Base-by-base conservation (phyloP, 2,888 invertebrate species). In the Imbricaverruca yamaguchii region DNA sequence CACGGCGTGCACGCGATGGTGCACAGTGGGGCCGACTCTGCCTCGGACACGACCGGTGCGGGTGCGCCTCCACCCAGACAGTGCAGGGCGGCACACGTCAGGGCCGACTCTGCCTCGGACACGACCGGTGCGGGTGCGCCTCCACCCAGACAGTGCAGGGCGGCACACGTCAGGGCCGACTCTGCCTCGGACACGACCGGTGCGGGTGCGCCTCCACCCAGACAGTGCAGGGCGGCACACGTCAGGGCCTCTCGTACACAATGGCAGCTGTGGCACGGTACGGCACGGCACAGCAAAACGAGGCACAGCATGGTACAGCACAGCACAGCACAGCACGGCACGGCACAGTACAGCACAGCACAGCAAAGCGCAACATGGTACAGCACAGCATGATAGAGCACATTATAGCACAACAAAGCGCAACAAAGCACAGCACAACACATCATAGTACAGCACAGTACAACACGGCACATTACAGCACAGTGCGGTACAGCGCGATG, bases 291-390 rank as follows among this genome's bases (percentile, higher is more conserved):
- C 39, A 80, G 63, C 55, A 80, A 56, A 80, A 25, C 67, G 63
- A 15, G 23, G 6, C 25, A 11, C 23, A 63, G 61, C 55, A 57
- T 13, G 25, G 57, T 2, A 80, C 55, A 80, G 55, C 80, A 80
- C 9, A 56, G 80, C 25, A 80, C 55, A 56, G 13, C 53, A 80
- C 53, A 56, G 15, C 9, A 80, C 21, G 63, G 65, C 12, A 63
- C 39, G 61, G 65, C 59, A 63, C 15, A 80, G 59, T 55, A 80
- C 65, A 63, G 25, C 55, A 63, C 56, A 80, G 53, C 55, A 80
- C n/a, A 12, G 53, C 80, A 80, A 4, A 80, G 63, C 67, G 63
- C 61, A 63, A 23, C 59, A 74, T 1, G 7, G 53, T 8, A 15
- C 53, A 39, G 53, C 10, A 69, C 13, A 39, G 13, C 74, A 69